A percentile compares a stretch with the other conserved stretches of the same genome.
phyloP scores from a whole-genome alignment of 2,113 vertebrate species.

The Zapornia atra region DNA sequence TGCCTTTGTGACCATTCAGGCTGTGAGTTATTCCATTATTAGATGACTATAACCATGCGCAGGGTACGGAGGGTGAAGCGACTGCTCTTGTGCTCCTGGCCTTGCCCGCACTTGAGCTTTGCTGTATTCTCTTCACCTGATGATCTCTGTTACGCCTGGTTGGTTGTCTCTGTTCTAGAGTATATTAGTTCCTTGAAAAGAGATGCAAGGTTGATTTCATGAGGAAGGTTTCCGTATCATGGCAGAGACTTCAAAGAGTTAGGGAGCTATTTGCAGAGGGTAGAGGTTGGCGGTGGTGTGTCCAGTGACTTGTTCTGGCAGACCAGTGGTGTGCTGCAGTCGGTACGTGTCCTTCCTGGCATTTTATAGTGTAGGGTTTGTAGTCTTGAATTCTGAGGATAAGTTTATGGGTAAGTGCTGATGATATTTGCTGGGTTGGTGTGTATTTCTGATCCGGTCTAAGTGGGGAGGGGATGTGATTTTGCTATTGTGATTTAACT shows the following conservation, averaged over 20 bases:
- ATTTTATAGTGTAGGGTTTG: neutral
- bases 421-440: neutral
- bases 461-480: neutral
- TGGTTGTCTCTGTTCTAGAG: neutral
- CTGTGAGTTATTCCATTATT: accelerated
- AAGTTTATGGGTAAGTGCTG: neutral
- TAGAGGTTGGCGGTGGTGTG: neutral
- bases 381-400: neutral
- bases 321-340: neutral
- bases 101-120: neutral
- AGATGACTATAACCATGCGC: neutral
- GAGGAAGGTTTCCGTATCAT: neutral
- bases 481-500: neutral
- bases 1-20: neutral
- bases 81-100: neutral
- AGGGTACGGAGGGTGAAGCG: neutral
- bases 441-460: neutral
- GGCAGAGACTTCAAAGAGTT: neutral
- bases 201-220: neutral
- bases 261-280: neutral
- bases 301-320: neutral
- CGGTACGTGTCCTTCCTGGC: neutral
- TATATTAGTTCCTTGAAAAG: neutral
- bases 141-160: neutral
- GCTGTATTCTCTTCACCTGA: neutral